Percentiles rank a stretch among this genome's conserved stretches.
Evolutionary conservation across 1,140 invertebrate species (phyloP).

Genomic region (Mesaphorura yosii): DNA sequence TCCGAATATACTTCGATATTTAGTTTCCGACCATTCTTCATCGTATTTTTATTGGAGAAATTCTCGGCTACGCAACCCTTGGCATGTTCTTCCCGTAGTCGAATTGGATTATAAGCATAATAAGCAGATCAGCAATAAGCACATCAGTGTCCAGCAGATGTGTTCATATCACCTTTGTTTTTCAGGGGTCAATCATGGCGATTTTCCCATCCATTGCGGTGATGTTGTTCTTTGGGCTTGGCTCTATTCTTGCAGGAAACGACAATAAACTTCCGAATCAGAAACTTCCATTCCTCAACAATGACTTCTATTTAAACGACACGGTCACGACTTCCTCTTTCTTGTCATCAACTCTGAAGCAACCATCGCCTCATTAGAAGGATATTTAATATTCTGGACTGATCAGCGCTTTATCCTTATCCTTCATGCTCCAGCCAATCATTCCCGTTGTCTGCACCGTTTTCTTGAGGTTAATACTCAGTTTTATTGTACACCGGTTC

Average conservation of each 20-base stretch:
- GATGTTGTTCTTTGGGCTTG: constrained; percentile 13
- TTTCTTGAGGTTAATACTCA: constrained; percentile 7
- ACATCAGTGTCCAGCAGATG: not conserved
- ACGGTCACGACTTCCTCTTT: not conserved
- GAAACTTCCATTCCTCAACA: constrained; percentile 8
- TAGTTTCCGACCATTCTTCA: constrained; percentile 6
- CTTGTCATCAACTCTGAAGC: not conserved
- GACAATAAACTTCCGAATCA: constrained; percentile 17
- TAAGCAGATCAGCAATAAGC: not conserved
- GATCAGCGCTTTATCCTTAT: constrained; percentile 6
- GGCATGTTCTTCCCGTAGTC: constrained; percentile 63
- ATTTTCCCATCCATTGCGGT: not conserved
- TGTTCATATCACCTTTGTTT: not conserved
- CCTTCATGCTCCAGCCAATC: constrained; percentile 13
- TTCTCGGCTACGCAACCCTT: constrained; percentile 62
- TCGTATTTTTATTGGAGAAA: constrained; percentile 44
- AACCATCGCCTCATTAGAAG: constrained; percentile 4
- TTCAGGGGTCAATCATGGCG: not conserved
- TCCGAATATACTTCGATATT: too few relatives aligned
- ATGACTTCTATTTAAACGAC: not conserved
- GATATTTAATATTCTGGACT: not conserved
- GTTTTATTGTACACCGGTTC: not conserved
- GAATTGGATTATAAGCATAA: constrained; percentile 47
- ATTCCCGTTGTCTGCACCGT: constrained; percentile 1
- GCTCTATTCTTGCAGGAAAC: constrained; percentile 17